Percentiles rank a stretch among this genome's conserved stretches.
Evolutionary conservation across 2,797 vertebrate genomes (phyloP).

Genomic region (Anguilla obscura): DNA sequence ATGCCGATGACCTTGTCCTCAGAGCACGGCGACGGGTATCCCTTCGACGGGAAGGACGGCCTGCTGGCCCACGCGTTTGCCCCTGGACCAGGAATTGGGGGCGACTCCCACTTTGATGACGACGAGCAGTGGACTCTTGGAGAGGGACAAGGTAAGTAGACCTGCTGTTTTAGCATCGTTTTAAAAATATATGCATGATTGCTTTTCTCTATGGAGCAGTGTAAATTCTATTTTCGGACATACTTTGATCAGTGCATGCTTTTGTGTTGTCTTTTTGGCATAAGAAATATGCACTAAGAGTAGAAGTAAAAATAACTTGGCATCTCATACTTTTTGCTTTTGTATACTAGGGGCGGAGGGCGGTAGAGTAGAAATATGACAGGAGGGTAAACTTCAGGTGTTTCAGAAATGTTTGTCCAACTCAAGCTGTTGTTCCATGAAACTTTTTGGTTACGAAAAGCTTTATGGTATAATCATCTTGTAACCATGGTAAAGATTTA

Average conservation of each 20-base stretch:
- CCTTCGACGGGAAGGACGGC: conserved; percentile 96
- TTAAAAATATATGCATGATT: neutral
- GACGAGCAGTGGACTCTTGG: conserved; percentile 98
- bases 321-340: neutral
- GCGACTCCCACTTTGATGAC: conserved; percentile 98
- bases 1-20: conserved; percentile 45
- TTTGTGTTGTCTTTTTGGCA: neutral
- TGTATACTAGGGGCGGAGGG: neutral
- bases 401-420: too few relatives aligned
- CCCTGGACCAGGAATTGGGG: conserved; percentile 91
- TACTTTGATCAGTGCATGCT: neutral
- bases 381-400: too few relatives aligned
- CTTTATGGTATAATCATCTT: too few relatives aligned
- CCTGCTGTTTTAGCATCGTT: neutral
- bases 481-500: too few relatives aligned
- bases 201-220: neutral
- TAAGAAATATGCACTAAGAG: neutral
- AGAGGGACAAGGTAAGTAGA: conserved; percentile 86
- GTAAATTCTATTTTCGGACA: neutral
- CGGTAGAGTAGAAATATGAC: neutral
- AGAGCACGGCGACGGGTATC: conserved; percentile 98
- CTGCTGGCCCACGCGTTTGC: conserved; percentile 97
- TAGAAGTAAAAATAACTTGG: neutral
- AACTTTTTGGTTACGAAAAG: too few relatives aligned
- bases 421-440: too few relatives aligned